Evolutionary conservation across 2,797 vertebrate genomes (phyloP), one percentile per base, ranked within the genome.

Genomic region (Anabacerthia variegaticeps): DNA sequence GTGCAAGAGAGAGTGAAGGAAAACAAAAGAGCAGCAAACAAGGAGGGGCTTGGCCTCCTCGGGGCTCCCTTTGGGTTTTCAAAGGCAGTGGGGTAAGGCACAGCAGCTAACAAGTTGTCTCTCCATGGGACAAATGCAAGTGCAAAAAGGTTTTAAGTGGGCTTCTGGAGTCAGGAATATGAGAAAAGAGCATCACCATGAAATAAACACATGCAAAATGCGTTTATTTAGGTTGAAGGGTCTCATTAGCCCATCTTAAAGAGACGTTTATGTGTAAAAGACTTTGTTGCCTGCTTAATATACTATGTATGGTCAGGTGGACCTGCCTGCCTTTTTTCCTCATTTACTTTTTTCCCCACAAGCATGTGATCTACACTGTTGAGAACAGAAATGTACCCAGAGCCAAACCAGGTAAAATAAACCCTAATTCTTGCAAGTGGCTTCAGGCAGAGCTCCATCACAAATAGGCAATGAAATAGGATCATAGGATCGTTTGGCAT

Each of bases 371-470:
- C 46, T 68, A 30, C 44, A n/a, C 13, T 8, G 10, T 16, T 77
- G 69, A 78, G 59, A 81, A 52, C 43, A 74, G 65, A 52, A 74
- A 80, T 23, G 15, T 12, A 63, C 8, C 23, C 44, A 52, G 63
- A 93, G 55, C 74, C 66, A 79, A 85, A 89, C 5, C 27, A 48
- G 75, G 52, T 81, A 55, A 86, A 84, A 88, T 44, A 67, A 86
- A 54, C 49, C 7, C 7, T 30, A 28, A 48, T 79, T 82, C 74
- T 91, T 84, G 46, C 69, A 92, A 74, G 52, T 74, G 59, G 32
- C 72, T 91, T 26, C 32, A 56, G 76, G 67, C 52, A 79, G 41
- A 83, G 32, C 49, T 92, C 74, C 34, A 52, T 68, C 80, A 71
- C 27, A 90, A 62, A 68, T 2, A 67, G 34, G 62, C 30, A 88